Evolutionary conservation across 2,113 vertebrate genomes (phyloP), one percentile per base, ranked within the genome.

Genomic region (Acanthisitta chloris): DNA sequence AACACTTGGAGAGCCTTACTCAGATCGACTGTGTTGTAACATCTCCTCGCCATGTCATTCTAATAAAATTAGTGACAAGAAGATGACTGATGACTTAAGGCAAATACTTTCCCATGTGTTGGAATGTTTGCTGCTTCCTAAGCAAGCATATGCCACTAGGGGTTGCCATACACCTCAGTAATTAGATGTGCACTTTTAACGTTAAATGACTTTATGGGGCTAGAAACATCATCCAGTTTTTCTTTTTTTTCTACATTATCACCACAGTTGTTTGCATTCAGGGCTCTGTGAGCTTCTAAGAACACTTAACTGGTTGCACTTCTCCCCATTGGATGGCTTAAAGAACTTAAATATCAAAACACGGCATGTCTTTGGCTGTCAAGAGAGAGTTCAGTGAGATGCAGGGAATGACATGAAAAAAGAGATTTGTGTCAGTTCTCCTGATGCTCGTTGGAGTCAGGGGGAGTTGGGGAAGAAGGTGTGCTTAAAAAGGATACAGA

Each of bases 101-200:
- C 34, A 49, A 38, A 48, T 15, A 16, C 25, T 58, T 80, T 78
- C 55, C 24, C 36, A 0, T 40, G 3, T 51, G 7, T 14, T 28
- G 72, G 54, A 64, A 54, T 42, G 70, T 54, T 74, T 66, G 70
- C 38, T 51, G 17, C 23, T 81, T 77, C 59, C 43, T 66, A n/a
- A 81, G 90, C 85, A 79, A 81, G 12, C 48, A 4, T 40, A 8
- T 64, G 54, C 94, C 94, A 96, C 96, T 94, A 96, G 92, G 94
- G 96, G 91, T 49, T 96, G 91, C 94, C 96, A 46, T 90, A 92
- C 57, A 43, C 92, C 74, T 96, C 66, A 1, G 17, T 79, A 74
- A 92, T 96, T 90, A 88, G 43, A 24, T 0, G 1, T 8, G 7
- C 33, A 17, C 38, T 17, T 48, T 14, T 58, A 81, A n/a, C 12